A percentile compares a stretch with the other conserved stretches of the same genome.
These are phyloP conservation scores for Brenthis ino DNA, from an alignment of 2,888 invertebrate species.

Conservation along the genomic window DNA sequence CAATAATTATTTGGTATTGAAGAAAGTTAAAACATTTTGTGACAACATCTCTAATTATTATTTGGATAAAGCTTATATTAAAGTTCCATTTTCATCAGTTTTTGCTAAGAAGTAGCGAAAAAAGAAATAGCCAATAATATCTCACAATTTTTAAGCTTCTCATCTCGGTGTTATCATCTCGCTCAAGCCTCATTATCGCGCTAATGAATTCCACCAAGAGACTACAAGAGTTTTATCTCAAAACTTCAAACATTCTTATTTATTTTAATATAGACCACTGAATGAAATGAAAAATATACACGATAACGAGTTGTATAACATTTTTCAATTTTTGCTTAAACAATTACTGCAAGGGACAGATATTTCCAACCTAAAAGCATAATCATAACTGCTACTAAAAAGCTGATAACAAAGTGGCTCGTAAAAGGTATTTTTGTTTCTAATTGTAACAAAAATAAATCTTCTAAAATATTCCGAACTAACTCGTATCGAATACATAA, in stretches of 20 bases:
- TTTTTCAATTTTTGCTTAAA: too few relatives aligned
- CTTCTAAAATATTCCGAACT: background rate
- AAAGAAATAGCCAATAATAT: background rate
- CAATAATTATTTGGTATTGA: too few relatives aligned
- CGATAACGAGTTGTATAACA: too few relatives aligned
- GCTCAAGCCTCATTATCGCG: slow-evolving; percentile 12
- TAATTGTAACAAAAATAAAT: background rate
- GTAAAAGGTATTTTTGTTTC: background rate
- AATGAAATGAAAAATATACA: background rate
- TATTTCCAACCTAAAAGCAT: too few relatives aligned
- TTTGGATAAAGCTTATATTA: background rate
- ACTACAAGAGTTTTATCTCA: slow-evolving; percentile 16
- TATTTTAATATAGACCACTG: background rate
- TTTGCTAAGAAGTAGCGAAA: background rate
- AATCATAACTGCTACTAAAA: too few relatives aligned
- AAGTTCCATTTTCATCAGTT: background rate
- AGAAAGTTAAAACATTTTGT: too few relatives aligned
- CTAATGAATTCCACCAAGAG: slow-evolving; percentile 15
- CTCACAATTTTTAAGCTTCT: slow-evolving; percentile 11
- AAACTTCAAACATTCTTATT: slow-evolving; percentile 2
- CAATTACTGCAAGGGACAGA: too few relatives aligned
- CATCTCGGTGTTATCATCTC: slow-evolving; percentile 9
- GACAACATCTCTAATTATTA: too few relatives aligned
- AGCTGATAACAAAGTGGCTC: too few relatives aligned
- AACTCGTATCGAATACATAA: background rate